phyloP scores from a whole-genome alignment of 2,888 invertebrate genomes.

The Macrophya alboannulata region DNA sequence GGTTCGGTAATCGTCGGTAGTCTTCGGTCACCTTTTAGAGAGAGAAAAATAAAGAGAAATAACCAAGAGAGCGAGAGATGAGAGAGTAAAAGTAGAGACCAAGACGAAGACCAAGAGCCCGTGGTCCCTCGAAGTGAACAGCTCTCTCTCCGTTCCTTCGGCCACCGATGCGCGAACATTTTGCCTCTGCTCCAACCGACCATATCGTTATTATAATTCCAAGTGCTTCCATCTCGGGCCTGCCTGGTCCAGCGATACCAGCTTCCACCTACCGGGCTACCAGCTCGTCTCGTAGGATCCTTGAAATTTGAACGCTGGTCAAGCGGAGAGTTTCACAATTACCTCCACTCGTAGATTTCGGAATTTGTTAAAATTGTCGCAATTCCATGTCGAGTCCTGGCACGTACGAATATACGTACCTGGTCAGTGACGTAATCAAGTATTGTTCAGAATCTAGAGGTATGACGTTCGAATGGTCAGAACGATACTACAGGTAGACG shows the following conservation, averaged over 20 bases:
- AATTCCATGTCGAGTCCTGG: not conserved
- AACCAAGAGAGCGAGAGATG: slow-evolving; percentile 2
- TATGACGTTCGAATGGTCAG: not conserved
- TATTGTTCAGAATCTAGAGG: not conserved
- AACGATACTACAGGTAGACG: not conserved
- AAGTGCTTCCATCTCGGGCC: slow-evolving; percentile 47
- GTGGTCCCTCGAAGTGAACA: slow-evolving; percentile 2
- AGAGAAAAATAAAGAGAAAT: slow-evolving; percentile 13
- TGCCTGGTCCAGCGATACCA: slow-evolving; percentile 13
- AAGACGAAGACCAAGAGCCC: slow-evolving; percentile 11
- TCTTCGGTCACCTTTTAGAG: slow-evolving; percentile 50
- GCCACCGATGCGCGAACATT: slow-evolving; percentile 49
- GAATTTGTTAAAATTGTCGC: not conserved
- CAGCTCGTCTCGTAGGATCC: slow-evolving; percentile 1
- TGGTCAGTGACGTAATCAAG: not conserved
- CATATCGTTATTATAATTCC: slow-evolving; percentile 53
- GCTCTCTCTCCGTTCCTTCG: not conserved
- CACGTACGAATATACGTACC: too few species aligned
- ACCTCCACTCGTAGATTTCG: not conserved
- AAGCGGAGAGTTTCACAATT: not conserved
- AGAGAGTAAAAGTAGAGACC: not conserved
- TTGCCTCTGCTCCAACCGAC: slow-evolving; percentile 38
- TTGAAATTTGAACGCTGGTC: slow-evolving; percentile 10
- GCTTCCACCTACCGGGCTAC: slow-evolving; percentile 15
- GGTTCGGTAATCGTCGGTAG: slow-evolving; percentile 48